Conservation (phyloP, 2,113 vertebrate species). For the Hippocampus guttulatus region DNA sequence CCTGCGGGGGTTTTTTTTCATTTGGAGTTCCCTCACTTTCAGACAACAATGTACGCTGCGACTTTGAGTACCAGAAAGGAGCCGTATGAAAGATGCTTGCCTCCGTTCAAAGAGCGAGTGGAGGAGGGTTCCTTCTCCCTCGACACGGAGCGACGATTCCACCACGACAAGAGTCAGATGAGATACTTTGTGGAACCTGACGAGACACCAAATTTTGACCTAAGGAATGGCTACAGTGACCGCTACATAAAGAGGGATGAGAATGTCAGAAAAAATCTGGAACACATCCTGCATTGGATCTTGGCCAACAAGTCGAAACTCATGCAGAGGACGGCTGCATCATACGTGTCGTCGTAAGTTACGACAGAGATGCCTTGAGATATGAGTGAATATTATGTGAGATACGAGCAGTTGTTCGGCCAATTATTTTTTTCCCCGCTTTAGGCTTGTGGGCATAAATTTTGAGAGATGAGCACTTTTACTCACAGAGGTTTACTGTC, state of each 20-base stretch:
- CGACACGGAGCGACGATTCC: conserved; percentile 77
- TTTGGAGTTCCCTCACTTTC: not conserved
- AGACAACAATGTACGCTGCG: not conserved
- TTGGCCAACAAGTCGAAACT: conserved; percentile 65
- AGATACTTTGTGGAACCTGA: conserved; percentile 78
- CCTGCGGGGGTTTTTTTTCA: not conserved
- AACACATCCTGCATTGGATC: conserved; percentile 83
- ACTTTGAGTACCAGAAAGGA: conserved; percentile 64
- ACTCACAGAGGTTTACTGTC: no score
- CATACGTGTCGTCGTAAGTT: conserved; percentile 54
- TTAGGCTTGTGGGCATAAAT: no score
- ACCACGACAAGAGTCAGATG: conserved; percentile 76
- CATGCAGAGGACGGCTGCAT: conserved; percentile 2
- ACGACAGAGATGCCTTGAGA: not conserved
- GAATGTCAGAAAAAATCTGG: conserved; percentile 73
- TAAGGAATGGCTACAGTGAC: conserved; percentile 80
- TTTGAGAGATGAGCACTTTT: no score
- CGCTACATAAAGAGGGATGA: conserved; percentile 77
- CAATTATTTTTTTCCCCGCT: no score
- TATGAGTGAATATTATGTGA: not conserved
- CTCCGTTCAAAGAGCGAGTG: conserved; percentile 80
- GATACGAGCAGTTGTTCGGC: no score
- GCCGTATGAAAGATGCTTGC: conserved; percentile 77
- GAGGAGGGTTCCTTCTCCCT: conserved; percentile 84
- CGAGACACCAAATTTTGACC: conserved; percentile 71